A percentile compares a stretch with the other conserved stretches of the same genome.
phyloP scores from a whole-genome alignment of 2,113 vertebrate genomes.

The Bos taurus region ARS-UCD2.0 NC_037344.1:52029001-52029500 shows the following conservation, averaged over 20 bases:
- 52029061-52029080: neutral
- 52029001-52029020: neutral
- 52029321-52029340: neutral
- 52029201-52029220: neutral
- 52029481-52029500: slow-evolving; percentile 46
- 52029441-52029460: neutral
- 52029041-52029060: neutral
- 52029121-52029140: neutral
- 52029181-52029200: neutral
- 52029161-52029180: slow-evolving; percentile 4
- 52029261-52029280: neutral
- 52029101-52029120: neutral
- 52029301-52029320: neutral
- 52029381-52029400: neutral
- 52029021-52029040: neutral
- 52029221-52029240: slow-evolving; percentile 17
- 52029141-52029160: neutral
- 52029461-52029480: slow-evolving; percentile 29
- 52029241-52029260: neutral
- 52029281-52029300: neutral
- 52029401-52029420: neutral
- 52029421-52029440: neutral
- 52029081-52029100: neutral
- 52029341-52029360: neutral
- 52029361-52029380: neutral